A percentile compares a stretch with the other conserved stretches of the same genome.
phyloP scores from a whole-genome alignment of 1,140 invertebrate species.

The Drosophila malerkotliana region DNA sequence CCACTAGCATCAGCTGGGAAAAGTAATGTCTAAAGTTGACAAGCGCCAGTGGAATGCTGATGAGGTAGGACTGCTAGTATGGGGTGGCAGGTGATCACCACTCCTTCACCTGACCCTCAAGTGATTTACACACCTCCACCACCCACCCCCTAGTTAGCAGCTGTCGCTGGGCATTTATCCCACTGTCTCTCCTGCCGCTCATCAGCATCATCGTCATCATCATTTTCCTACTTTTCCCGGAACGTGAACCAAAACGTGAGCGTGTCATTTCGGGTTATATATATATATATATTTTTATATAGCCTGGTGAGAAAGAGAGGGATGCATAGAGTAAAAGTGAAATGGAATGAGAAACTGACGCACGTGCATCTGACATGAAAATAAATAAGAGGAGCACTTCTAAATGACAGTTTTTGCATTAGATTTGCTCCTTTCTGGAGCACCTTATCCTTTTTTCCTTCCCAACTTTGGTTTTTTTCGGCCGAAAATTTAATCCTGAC shows the following conservation, averaged over 20 bases:
- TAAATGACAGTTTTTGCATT: conserved; percentile 81
- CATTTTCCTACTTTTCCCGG: conserved; percentile 32
- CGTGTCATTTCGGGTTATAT: conserved; percentile 52
- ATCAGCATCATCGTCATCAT: conserved; percentile 40
- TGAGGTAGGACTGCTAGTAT: not conserved
- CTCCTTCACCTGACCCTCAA: conserved; percentile 37
- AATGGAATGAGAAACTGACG: conserved; percentile 29
- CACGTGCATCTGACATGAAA: conserved; percentile 77
- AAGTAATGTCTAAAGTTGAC: conserved; percentile 43
- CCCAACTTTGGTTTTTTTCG: not conserved
- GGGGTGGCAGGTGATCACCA: conserved; percentile 28
- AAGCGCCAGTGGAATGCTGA: conserved; percentile 33
- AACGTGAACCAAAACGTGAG: conserved; percentile 62
- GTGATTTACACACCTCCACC: not conserved
- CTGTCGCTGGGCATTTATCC: conserved; percentile 35
- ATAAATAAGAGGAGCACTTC: conserved; percentile 70
- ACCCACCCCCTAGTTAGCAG: conserved; percentile 23
- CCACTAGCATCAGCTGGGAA: conserved; percentile 21
- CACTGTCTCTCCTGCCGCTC: conserved; percentile 33
- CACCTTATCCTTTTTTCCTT: not conserved
- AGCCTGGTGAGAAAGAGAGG: conserved; percentile 13
- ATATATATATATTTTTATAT: conserved; percentile 1
- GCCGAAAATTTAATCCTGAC: conserved; percentile 31
- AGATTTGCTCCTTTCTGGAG: conserved; percentile 55
- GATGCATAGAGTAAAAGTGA: conserved; percentile 5